A percentile compares a stretch with the other conserved stretches of the same genome.
Conservation (phyloP, 2,888 invertebrate species). For the Drosophila hawaiiensis region DNA sequence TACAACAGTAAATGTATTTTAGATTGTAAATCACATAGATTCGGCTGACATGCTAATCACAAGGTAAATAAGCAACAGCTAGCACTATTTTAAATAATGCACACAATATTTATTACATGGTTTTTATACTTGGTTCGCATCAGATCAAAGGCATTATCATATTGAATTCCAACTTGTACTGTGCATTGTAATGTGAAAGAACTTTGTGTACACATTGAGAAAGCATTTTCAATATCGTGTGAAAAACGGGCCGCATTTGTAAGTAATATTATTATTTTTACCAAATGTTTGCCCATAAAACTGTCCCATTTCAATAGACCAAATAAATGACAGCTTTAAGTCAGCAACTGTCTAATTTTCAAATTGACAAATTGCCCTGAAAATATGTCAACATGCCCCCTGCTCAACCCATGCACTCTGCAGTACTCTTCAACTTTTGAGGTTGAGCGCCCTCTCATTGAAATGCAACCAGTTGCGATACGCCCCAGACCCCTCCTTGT, state of each 20-base stretch:
- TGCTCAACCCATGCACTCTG: not conserved
- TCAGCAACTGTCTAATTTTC: constrained; percentile 52
- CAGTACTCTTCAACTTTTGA: not conserved
- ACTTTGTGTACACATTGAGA: not conserved
- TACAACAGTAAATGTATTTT: not conserved
- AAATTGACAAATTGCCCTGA: constrained; percentile 53
- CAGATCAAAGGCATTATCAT: constrained; percentile 27
- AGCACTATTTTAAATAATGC: not conserved
- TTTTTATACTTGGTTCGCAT: constrained; percentile 3
- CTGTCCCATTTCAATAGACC: constrained; percentile 49
- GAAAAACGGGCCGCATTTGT: constrained; percentile 22
- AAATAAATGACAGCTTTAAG: constrained; percentile 60
- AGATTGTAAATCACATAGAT: not conserved
- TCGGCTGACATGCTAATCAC: constrained; percentile 12
- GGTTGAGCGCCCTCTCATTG: constrained; percentile 54
- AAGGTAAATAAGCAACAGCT: not conserved
- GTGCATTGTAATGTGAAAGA: constrained; percentile 5
- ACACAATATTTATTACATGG: not conserved
- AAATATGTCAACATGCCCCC: constrained; percentile 23
- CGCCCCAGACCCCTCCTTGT: not conserved
- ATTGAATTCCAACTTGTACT: constrained; percentile 13
- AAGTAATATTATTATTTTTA: constrained; percentile 21
- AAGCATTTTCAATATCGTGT: constrained; percentile 34
- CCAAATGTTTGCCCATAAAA: constrained; percentile 36
- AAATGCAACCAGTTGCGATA: constrained; percentile 64